These are phyloP conservation scores for Zhuqinia jingwanae DNA, from an alignment of 2,888 invertebrate genomes.

Conservation along the genomic window DNA sequence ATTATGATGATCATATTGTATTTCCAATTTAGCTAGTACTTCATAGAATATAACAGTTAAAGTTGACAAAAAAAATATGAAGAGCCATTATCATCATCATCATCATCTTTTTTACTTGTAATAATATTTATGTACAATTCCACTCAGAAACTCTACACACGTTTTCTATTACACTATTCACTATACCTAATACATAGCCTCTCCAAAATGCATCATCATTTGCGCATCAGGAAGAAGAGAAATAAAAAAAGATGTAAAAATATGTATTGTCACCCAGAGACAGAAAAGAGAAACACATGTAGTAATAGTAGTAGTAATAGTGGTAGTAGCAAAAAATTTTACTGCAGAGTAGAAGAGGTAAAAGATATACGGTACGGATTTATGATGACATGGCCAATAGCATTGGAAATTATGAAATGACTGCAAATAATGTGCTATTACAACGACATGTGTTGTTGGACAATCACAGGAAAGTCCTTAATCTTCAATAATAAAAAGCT, in stretches of 20 bases:
- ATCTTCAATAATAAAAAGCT: no score
- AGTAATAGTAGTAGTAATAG: no score
- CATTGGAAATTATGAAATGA: not conserved
- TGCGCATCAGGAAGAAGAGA: not conserved
- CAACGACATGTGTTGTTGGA: conserved; percentile 7
- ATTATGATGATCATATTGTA: no score
- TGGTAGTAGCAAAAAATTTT: no score
- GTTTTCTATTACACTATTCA: conserved; percentile 32
- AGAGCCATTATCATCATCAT: not conserved
- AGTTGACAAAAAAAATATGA: conserved; percentile 16
- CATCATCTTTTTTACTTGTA: not conserved
- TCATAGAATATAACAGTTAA: no score
- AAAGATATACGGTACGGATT: no score
- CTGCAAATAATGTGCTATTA: no score
- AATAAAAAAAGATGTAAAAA: not conserved
- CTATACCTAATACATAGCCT: not conserved
- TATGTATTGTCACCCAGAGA: not conserved
- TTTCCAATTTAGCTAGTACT: not conserved
- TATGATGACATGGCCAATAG: conserved; percentile 35
- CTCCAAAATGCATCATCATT: conserved; percentile 21
- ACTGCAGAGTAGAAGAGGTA: no score
- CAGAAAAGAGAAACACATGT: not conserved
- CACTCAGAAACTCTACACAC: conserved; percentile 39
- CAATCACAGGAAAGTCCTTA: not conserved
- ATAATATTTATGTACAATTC: not conserved